Evolutionary conservation across 2,113 vertebrate genomes (phyloP).

Genomic region (Mastomys coucha): DNA sequence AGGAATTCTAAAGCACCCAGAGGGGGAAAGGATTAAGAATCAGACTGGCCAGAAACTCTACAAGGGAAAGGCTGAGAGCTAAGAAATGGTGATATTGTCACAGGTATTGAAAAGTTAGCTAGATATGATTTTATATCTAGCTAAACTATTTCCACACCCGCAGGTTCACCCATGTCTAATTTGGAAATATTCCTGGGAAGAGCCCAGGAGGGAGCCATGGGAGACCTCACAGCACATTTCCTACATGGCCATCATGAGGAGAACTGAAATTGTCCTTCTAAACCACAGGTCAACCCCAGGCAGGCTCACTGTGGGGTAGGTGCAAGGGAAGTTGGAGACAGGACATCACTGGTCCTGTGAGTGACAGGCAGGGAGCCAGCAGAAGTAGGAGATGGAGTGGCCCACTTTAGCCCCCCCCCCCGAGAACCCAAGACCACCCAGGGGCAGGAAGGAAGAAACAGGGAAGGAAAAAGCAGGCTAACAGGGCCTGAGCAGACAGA

Average conservation of each 20-base stretch:
- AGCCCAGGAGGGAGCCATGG: background rate
- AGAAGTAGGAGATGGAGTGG: background rate
- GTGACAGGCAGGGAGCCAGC: background rate
- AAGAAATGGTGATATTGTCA: background rate
- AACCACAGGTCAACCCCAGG: background rate
- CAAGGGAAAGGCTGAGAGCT: background rate
- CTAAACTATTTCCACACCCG: background rate
- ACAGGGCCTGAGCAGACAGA: background rate
- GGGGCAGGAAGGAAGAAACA: background rate
- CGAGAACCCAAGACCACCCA: accelerated
- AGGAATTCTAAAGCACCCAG: background rate
- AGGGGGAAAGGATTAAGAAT: background rate
- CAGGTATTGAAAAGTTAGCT: background rate
- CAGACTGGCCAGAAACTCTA: accelerated
- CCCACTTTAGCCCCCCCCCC: background rate
- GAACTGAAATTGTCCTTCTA: accelerated
- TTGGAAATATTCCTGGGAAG: background rate
- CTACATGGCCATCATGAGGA: accelerated
- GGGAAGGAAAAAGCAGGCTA: background rate
- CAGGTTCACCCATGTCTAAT: background rate
- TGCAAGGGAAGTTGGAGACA: background rate
- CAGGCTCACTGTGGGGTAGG: accelerated
- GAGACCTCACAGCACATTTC: accelerated
- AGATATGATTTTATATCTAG: background rate
- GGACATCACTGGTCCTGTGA: too few species aligned